Conservation (phyloP, 2,797 vertebrate genomes). For the Balearica regulorum region DNA sequence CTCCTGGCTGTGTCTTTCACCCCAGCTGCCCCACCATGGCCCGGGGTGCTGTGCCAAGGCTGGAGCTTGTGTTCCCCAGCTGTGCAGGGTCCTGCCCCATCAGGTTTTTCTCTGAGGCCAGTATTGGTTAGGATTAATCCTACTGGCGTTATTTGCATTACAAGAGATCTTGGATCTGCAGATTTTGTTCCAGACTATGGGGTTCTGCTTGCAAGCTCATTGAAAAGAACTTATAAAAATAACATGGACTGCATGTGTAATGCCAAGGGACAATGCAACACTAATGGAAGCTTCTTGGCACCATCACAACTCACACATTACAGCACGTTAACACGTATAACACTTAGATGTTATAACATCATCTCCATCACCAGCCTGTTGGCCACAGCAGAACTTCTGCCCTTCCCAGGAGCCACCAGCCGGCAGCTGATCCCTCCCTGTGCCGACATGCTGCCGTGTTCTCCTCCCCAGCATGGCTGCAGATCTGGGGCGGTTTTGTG, state of each 20-base stretch:
- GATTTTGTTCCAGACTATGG: not conserved
- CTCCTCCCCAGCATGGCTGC: not conserved
- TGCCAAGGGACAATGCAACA: not conserved
- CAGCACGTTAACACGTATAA: accelerated
- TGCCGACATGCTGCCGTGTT: accelerated
- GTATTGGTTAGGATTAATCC: not conserved
- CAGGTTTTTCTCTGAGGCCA: not conserved
- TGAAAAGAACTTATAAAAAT: not conserved
- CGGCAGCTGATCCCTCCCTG: accelerated
- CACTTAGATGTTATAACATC: accelerated
- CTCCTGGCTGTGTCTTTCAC: not conserved
- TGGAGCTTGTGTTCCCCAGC: not conserved
- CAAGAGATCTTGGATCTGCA: not conserved
- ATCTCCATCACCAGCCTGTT: not conserved
- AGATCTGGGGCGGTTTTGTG: not conserved
- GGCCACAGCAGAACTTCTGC: not conserved
- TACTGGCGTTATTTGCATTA: not conserved
- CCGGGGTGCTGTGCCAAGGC: accelerated
- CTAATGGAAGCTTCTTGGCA: not conserved
- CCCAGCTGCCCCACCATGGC: not conserved
- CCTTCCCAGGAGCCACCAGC: not conserved
- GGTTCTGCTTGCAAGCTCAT: not conserved
- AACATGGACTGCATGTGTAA: not conserved
- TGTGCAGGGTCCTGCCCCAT: accelerated
- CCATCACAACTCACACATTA: accelerated